phyloP scores from a whole-genome alignment of 2,888 invertebrate genomes.

The Tinea trinotella region DNA sequence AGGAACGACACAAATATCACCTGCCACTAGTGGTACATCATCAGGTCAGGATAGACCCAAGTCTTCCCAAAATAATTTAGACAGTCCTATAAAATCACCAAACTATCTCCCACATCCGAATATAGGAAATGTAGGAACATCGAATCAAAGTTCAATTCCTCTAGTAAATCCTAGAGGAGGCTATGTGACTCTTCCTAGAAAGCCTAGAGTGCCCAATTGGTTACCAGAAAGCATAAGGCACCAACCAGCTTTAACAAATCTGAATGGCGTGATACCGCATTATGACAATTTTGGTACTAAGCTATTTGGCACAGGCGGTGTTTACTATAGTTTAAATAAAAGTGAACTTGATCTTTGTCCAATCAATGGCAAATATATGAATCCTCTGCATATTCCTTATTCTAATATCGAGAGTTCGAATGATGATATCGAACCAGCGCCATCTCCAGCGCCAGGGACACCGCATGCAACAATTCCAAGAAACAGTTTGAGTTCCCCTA shows the following conservation, averaged over 20 bases:
- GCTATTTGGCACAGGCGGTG: constrained; percentile 88
- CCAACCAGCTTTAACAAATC: constrained; percentile 51
- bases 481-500: constrained; percentile 66
- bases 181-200: constrained; percentile 89
- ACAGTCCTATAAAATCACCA: constrained; percentile 56
- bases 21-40: constrained; percentile 46
- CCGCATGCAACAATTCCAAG: constrained; percentile 59
- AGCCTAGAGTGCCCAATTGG: constrained; percentile 82
- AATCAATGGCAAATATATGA: constrained; percentile 61
- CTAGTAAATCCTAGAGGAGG: constrained; percentile 78
- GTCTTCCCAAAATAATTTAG: constrained; percentile 24
- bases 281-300: constrained; percentile 88
- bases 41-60: constrained; percentile 26
- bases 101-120: constrained; percentile 46
- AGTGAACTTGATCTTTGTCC: constrained; percentile 74
- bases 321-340: constrained; percentile 83
- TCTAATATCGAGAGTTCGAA: constrained; percentile 32
- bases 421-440: constrained; percentile 62
- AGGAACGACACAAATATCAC: constrained; percentile 60
- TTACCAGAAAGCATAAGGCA: constrained; percentile 66
- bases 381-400: constrained; percentile 39
- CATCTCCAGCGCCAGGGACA: constrained; percentile 66
- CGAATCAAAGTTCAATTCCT: constrained; percentile 56
- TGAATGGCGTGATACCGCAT: constrained; percentile 65
- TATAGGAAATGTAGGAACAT: not conserved